Conservation (phyloP, 1,140 invertebrate species). For the Eueides isabella region DNA sequence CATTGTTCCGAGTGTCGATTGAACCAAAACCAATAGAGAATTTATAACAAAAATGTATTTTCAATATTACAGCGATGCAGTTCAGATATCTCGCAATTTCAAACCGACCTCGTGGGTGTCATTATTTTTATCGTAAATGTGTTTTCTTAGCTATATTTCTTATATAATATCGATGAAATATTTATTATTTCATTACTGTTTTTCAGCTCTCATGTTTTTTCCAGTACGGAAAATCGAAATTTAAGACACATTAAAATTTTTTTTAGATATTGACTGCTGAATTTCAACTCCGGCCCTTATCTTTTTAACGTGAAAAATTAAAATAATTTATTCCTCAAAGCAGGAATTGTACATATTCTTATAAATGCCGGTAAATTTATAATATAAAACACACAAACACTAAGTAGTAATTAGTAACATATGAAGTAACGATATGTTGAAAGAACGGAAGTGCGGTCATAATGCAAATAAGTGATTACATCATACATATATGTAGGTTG, state of each 20-base stretch:
- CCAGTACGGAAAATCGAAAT: no score
- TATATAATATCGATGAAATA: not conserved
- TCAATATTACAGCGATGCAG: not conserved
- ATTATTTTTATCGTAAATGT: not conserved
- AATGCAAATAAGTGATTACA: not conserved
- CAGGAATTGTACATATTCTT: no score
- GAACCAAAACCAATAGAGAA: no score
- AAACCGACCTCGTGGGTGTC: not conserved
- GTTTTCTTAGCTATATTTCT: not conserved
- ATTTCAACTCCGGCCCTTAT: no score
- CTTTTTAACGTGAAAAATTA: no score
- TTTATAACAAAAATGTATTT: not conserved
- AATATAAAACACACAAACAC: not conserved
- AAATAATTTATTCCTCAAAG: no score
- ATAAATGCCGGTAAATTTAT: no score
- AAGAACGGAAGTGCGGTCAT: not conserved
- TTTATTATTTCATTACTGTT: not conserved
- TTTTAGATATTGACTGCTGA: no score
- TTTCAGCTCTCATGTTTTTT: not conserved
- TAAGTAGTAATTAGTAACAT: not conserved
- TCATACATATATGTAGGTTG: not conserved
- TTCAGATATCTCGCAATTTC: not conserved
- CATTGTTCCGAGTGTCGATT: no score
- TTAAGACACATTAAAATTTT: no score
- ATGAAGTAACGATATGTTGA: not conserved